Base-by-base conservation (phyloP, 2,113 vertebrate species). In the Turdus rufiventris region DNA sequence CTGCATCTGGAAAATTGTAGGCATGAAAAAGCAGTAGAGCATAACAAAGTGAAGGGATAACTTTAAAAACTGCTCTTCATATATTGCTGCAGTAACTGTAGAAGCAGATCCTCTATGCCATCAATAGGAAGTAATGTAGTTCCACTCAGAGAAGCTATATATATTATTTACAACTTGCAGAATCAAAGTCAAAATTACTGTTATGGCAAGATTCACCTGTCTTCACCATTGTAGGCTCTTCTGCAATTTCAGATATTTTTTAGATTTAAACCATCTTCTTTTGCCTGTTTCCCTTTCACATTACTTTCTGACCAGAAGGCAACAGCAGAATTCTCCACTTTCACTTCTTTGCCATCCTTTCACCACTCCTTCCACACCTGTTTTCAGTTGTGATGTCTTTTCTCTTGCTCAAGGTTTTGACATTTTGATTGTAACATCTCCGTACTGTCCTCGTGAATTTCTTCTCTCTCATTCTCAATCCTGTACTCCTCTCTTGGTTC, bases 351-450 rank as follows among this genome's bases (percentile, higher is more conserved):
- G 13, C 50, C 24, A 43, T 17, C 14, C 15, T 20, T 56, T 51
- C 26, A 66, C 34, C n/a, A 43, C 21, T 62, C n/a, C 11, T 25
- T 85, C 56, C 66, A 23, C 0, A 1, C 10, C 26, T 2, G 0
- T 65, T 76, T 88, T 60, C 31, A 45, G 34, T 29, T 67, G 29
- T 54, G 38, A 20, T 33, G 10, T 71, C 42, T 81, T 58, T 73
- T 34, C 29, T 58, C 33, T 65, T 74, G 36, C 28, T 71, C 45
- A 42, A 14, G 29, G 31, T 83, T 85, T 48, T 62, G 31, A 57
- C n/a, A 47, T 42, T 58, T n/a, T 68, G 56, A 65, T 36, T 78
- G 18, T 28, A 36, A 40, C 36, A n/a, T 36, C 34, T 86, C 63
- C 45, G 42, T 38, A 21, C 4, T 42, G 12, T 34, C 8, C 33